Base-by-base conservation (phyloP, 2,888 invertebrate genomes). In the Platycheirus albimanus region DNA sequence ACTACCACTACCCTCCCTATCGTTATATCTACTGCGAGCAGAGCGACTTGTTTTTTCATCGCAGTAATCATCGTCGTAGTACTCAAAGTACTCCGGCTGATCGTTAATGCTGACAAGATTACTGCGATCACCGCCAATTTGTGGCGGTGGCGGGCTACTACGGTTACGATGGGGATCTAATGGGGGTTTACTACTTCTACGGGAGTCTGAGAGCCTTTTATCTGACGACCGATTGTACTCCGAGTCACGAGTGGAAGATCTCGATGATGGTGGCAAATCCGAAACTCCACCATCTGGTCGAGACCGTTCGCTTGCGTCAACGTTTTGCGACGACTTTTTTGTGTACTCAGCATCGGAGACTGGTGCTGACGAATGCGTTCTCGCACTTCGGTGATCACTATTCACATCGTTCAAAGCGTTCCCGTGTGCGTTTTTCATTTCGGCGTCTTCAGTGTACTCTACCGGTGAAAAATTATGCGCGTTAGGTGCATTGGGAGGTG, bases 91-190 rank as follows among this genome's bases (percentile, higher is more conserved):
- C 81, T 91, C 91, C 38, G 92, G 92, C 72, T 91, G 89, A 86
- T 92, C 92, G 85, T 92, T 92, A 58, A 92, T 92, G 87, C 92
- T 92, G 84, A 92, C 92, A 83, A 91, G 90, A 86, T 91, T 92
- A 85, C 88, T 87, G 79, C 88, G 89, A 86, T 88, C 87, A 81
- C 85, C 7, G 11, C 81, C 72, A 70, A 84, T 85, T 43, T 74
- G 87, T 70, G 81, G 87, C 71, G 85, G 86, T 85, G 85, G 87
- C 85, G 84, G 86, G 80, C 74, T 85, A 83, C 76, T 86, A 86
- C 71, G 80, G 58, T 85, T 78, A 72, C 79, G 72, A 78, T 83
- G 83, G 0, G 83, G 78, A 72, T 83, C 81, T 56, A 54, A 28
- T n/a, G 61, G 54, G 13, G 47, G 58, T 71, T 36, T 77, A 69